Evolutionary conservation across 2,888 invertebrate genomes (phyloP), one percentile per base, ranked within the genome.

Genomic region (Chrysodeixis includens): DNA sequence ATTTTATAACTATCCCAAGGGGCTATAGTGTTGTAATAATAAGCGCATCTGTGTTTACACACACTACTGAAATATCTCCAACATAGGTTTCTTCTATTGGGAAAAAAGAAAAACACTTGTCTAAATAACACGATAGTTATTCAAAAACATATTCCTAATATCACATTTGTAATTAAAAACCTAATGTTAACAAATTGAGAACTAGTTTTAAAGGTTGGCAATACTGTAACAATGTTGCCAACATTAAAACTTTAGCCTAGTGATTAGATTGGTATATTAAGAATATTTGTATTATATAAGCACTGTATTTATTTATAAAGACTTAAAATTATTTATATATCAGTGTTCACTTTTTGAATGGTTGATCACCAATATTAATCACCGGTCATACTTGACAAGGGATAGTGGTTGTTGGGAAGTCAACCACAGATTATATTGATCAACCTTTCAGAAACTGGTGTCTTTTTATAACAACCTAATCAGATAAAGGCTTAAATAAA

Each of bases 231-330:
- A 52, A 68, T 77, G 57, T 64, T 69, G 63, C 78, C 54, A 58
- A 53, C 10, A 26, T 51, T 74, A 54, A 22, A 63, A 56, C 66
- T 4, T 6, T 66, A 73, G 71, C 79, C 83, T 74, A 82, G 71
- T 83, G 83, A 84, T 87, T 86, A 83, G 81, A 83, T 88, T 86
- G 86, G 30, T 86, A 84, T 85, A 82, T 67, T 78, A 80, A 83
- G 79, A 78, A 72, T 78, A 79, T 69, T 76, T 85, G 66, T 80
- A 79, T 76, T 75, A 78, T 71, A 82, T 82, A 78, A 83, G 79
- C 72, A 74, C 46, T 63, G 67, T 73, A 77, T 74, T 78, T 80
- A 81, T 83, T 83, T 79, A 79, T 75, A 76, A 58, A 30, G 66
- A 65, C 56, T 32, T 61, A 58, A 63, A 63, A 20, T 64, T 60